A percentile compares a stretch with the other conserved stretches of the same genome.
phyloP scores from a whole-genome alignment of 2,113 vertebrate species.

The Mastomys natalensis region DNA sequence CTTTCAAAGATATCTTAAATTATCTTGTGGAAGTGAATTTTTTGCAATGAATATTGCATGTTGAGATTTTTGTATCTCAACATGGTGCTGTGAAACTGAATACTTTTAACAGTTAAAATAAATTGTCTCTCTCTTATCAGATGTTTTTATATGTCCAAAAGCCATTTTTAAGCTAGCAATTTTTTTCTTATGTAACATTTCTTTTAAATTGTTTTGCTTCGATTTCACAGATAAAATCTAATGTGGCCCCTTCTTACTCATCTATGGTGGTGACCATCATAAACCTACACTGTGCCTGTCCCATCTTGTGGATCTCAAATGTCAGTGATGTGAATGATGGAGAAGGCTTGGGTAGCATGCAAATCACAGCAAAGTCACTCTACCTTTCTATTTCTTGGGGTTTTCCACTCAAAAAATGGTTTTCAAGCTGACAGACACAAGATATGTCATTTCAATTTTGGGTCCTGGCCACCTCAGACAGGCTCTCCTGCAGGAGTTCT shows the following conservation, averaged over 20 bases:
- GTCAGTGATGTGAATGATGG: neutral
- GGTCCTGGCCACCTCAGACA: too few species aligned
- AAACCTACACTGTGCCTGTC: too few species aligned
- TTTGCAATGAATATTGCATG: slow-evolving; percentile 25
- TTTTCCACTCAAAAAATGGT: neutral
- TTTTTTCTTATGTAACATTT: slow-evolving; percentile 41
- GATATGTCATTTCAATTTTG: neutral
- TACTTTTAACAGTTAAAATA: neutral
- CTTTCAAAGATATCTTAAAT: slow-evolving; percentile 11
- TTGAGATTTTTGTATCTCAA: neutral
- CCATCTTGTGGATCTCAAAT: neutral
- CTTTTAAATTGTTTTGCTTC: slow-evolving; percentile 3
- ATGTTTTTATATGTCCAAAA: slow-evolving; percentile 44
- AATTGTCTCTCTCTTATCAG: slow-evolving; percentile 35
- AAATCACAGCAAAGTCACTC: neutral
- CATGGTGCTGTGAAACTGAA: slow-evolving; percentile 45
- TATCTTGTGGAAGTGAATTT: slow-evolving; percentile 38
- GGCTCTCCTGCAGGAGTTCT: neutral
- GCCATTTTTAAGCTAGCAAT: slow-evolving; percentile 55
- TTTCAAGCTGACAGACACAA: neutral
- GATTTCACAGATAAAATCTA: neutral
- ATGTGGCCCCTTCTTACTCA: neutral
- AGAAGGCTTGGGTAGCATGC: neutral
- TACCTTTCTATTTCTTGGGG: neutral
- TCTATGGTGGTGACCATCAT: neutral